Base-by-base conservation (phyloP, 23 tunicate species). In the Corella eumyota region DNA sequence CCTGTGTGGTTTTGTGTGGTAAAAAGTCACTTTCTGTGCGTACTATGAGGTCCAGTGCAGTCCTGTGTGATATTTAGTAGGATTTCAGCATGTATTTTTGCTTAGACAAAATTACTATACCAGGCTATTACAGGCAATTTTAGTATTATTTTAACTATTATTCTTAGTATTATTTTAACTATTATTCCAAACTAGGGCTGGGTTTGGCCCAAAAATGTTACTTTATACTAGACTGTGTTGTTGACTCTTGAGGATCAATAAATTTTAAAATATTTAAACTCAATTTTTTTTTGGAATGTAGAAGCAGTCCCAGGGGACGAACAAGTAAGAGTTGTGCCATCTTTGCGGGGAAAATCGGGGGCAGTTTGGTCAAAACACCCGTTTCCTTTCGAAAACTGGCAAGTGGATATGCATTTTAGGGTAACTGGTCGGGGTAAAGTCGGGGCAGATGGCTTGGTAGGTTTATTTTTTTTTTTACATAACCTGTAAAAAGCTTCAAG, bases 371-470 rank as follows among this genome's bases (percentile, higher is more conserved):
- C 83, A 21, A 83, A 71, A 24, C 29, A 71, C 26, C 69, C 61
- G 24, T 92, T 82, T 48, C 67, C 69, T 21, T 62, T 71, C 47
- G 80, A 71, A 17, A 25, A 66, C 21, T 92, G 93, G 93, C 72
- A 83, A 60, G 25, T 92, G 22, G 87, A 92, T 7, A 64, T 83
- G 19, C 71, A 64, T 48, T 57, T 92, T 27, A 59, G 93, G 20
- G 66, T 92, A 7, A 70, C 66, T 30, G 98, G 98, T 7, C 56
- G 81, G 29, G 93, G 87, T 46, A 60, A 68, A 68, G 45, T 92
- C 19, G 98, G 98, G 21, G 98, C 98, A 53, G 98, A 92, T 77
- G 98, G 98, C 4, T 33, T 92, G 60, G 98, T 77, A 30, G 55
- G 74, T 65, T 28, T 61, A 32, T 0, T 33, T 11, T 23, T 1